A percentile compares a stretch with the other conserved stretches of the same genome.
phyloP scores from a whole-genome alignment of 2,113 vertebrate species.

The Sarotherodon lohbergeri region DNA sequence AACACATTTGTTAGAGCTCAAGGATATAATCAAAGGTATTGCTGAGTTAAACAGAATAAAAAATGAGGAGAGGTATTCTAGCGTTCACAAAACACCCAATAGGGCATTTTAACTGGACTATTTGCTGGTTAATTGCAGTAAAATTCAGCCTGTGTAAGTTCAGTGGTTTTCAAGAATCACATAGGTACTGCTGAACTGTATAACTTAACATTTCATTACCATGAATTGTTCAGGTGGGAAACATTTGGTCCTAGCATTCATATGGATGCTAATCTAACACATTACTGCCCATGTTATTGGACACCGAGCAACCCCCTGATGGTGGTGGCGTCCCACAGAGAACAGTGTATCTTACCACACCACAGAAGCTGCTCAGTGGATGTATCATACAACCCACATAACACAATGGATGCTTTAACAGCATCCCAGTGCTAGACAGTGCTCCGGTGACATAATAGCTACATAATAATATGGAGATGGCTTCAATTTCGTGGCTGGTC shows the following conservation, averaged over 20 bases:
- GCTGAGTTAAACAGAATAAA: background rate
- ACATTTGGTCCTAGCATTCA: background rate
- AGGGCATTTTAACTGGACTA: background rate
- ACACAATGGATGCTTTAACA: background rate
- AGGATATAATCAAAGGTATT: background rate
- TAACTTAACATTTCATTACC: background rate
- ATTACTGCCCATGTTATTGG: background rate
- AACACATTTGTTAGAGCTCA: background rate
- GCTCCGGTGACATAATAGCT: background rate
- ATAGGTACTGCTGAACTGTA: background rate
- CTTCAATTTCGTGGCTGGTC: background rate
- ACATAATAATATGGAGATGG: background rate
- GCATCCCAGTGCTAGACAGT: background rate
- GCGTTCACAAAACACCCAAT: background rate
- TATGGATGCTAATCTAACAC: background rate
- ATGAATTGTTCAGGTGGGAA: background rate
- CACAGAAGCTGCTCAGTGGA: background rate
- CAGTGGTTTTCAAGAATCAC: background rate
- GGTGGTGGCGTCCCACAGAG: background rate
- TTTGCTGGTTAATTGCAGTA: background rate
- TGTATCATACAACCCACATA: background rate
- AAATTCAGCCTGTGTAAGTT: background rate
- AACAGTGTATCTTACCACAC: background rate
- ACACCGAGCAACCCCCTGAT: background rate
- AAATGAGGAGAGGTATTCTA: background rate